Evolutionary conservation across 2,797 vertebrate species (phyloP), one percentile per base, ranked within the genome.

Genomic region (Phylloscopus collybita): DNA sequence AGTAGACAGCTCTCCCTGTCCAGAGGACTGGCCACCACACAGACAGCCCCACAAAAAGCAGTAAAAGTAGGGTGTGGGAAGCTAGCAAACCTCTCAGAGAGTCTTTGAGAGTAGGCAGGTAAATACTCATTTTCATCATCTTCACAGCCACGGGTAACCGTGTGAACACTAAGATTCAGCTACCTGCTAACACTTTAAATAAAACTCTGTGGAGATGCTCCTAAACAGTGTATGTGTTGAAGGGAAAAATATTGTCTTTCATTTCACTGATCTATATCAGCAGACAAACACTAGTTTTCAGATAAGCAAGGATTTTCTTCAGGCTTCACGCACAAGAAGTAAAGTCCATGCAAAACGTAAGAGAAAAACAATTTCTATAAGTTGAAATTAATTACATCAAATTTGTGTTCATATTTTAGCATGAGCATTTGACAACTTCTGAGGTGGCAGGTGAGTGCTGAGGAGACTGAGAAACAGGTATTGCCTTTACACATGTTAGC

Each of bases 11-110:
- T 71, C 51, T 72, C 49, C 27, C 8, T 30, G 20, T n/a, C 49
- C 57, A 60, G 42, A 72, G 18, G 16, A n/a, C 5, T 1, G 1
- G 16, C 25, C 14, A 72, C 12, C n/a, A 80, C 0, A 0, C 20
- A 76, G 47, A 29, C 49, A 87, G 53, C 5, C 40, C 38, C 23
- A 50, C 4, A 36, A 80, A 51, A 76, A 92, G 11, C 16, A 67
- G 11, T 13, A 59, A 50, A 69, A 64, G 6, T 26, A 70, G 22
- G 3, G 1, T 44, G 72, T 51, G 50, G 3, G 14, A 15, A 83
- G 34, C n/a, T 18, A 60, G 25, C 5, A 93, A 83, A 53, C 26
- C 30, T 74, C 54, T 7, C 20, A 53, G 30, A 47, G 8, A 26
- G 4, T 59, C 40, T 71, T 45, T 45, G 34, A 86, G 16, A 56